These are phyloP conservation scores for Allacma fusca DNA, from an alignment of 2,888 invertebrate genomes.

Conservation along the genomic window DNA sequence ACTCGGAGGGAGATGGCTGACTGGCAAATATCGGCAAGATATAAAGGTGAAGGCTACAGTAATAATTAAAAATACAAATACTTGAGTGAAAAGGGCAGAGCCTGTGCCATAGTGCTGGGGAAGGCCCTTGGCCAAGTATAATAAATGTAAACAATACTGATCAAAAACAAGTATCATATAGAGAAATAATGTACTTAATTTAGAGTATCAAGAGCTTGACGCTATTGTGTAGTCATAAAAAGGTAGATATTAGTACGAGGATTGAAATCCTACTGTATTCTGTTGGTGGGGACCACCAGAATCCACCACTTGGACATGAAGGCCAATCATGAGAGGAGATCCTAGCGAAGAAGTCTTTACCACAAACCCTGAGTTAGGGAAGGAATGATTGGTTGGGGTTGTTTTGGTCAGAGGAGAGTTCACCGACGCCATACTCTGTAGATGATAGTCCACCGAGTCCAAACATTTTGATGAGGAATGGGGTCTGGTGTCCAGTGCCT, in stretches of 20 bases:
- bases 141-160: conserved; percentile 23
- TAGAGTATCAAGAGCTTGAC: conserved; percentile 14
- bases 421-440: neutral
- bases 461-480: conserved; percentile 17
- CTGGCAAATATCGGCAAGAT: conserved; percentile 3
- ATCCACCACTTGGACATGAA: conserved; percentile 48
- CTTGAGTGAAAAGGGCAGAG: conserved; percentile 25
- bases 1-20: neutral
- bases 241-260: conserved; percentile 43
- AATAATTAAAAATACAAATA: conserved; percentile 16
- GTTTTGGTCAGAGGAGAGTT: conserved; percentile 37
- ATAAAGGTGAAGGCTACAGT: conserved; percentile 8
- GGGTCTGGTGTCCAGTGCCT: conserved; percentile 37
- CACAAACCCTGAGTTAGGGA: conserved; percentile 46
- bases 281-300: conserved; percentile 48
- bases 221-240: neutral
- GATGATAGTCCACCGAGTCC: conserved; percentile 27
- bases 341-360: conserved; percentile 48
- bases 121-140: conserved; percentile 13
- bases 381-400: conserved; percentile 31
- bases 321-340: conserved; percentile 48
- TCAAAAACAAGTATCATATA: conserved; percentile 25
- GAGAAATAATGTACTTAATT: neutral
- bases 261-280: conserved; percentile 51
- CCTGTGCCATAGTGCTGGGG: conserved; percentile 33